These are phyloP conservation scores for Chloroceryle aenea DNA, from an alignment of 2,113 vertebrate genomes.

Conservation along the genomic window DNA sequence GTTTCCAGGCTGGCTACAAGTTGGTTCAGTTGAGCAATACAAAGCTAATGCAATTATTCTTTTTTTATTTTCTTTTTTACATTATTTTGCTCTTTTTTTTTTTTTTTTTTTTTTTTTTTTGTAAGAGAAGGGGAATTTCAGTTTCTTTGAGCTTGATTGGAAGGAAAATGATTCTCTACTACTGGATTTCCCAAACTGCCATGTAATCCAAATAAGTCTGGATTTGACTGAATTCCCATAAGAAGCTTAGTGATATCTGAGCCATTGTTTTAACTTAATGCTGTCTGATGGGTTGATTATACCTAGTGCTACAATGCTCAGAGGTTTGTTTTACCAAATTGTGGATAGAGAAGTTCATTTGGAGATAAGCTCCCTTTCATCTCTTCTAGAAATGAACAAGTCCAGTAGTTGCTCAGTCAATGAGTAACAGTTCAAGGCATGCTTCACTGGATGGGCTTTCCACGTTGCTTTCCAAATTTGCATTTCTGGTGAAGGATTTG, in stretches of 20 bases:
- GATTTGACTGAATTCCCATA: conserved; percentile 28
- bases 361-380: not conserved
- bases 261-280: conserved; percentile 40
- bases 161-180: conserved; percentile 34
- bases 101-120: not conserved
- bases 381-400: not conserved
- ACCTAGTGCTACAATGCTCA: not conserved
- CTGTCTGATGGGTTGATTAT: conserved; percentile 23
- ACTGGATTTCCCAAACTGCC: conserved; percentile 33
- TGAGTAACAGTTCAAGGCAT: rapidly evolving
- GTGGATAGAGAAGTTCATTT: not conserved
- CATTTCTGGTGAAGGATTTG: not conserved
- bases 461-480: not conserved
- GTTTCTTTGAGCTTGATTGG: not conserved
- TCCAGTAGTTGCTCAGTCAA: not conserved
- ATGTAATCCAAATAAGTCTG: conserved; percentile 51
- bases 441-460: not conserved
- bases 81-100: too few relatives aligned
- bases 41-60: not conserved
- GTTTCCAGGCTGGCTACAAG: not conserved
- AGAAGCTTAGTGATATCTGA: conserved; percentile 57
- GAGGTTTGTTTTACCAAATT: not conserved
- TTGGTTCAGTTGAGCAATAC: conserved; percentile 26
- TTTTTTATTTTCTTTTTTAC: not conserved
- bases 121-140: not conserved